Conservation (phyloP, 1,140 invertebrate genomes). For the Drosophila auraria region DNA sequence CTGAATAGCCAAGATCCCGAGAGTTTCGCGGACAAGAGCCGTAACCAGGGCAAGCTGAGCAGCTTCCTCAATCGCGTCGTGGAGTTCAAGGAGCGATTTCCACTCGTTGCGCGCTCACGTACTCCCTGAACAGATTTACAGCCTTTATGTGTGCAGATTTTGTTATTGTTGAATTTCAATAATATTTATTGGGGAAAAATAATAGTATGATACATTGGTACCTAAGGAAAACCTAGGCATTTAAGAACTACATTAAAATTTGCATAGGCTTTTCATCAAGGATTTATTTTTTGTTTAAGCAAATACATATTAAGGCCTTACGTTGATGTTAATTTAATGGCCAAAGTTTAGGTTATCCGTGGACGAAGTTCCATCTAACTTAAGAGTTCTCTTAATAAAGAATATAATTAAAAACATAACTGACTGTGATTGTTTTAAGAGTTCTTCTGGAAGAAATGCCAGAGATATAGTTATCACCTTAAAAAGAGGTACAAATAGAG, state of each 20-base stretch:
- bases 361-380: not conserved
- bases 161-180: slow-evolving; percentile 30
- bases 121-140: slow-evolving; percentile 18
- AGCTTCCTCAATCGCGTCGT: slow-evolving; percentile 54
- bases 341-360: slow-evolving; percentile 1
- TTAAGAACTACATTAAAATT: not conserved
- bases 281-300: not conserved
- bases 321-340: not conserved
- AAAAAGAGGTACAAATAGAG: not conserved
- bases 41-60: slow-evolving; percentile 49
- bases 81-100: slow-evolving; percentile 61
- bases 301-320: too few species aligned
- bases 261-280: not conserved
- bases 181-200: slow-evolving; percentile 9
- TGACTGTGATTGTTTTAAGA: not conserved
- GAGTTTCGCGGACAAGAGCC: slow-evolving; percentile 27
- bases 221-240: not conserved
- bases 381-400: not conserved
- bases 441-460: not conserved
- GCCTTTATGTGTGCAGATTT: slow-evolving; percentile 7
- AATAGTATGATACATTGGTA: not conserved
- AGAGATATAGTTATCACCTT: not conserved
- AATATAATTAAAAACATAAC: not conserved
- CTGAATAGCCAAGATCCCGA: slow-evolving; percentile 48
- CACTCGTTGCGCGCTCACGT: not conserved